phyloP scores from a whole-genome alignment of 2,797 vertebrate species.

The Cirrhinus molitorella region DNA sequence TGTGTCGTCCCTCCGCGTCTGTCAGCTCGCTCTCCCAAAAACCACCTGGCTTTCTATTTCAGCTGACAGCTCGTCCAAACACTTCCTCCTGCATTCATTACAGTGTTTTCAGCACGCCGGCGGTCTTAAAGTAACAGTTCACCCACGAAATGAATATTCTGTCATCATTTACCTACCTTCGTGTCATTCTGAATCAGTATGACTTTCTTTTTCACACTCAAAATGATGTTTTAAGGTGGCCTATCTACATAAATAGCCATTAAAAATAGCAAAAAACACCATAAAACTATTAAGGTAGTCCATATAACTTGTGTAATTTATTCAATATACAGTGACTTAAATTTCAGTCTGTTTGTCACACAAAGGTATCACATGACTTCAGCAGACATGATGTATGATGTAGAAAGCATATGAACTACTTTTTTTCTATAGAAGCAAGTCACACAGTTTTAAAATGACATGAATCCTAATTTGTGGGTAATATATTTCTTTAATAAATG shows the following conservation, averaged over 20 bases:
- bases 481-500: not conserved
- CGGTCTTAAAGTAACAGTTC: not conserved
- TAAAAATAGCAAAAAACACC: not conserved
- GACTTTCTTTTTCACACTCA: not conserved
- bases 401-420: not conserved
- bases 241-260: no score
- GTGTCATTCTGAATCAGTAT: not conserved
- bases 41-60: slow-evolving; percentile 19
- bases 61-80: slow-evolving; percentile 16
- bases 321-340: not conserved
- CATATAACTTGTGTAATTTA: not conserved
- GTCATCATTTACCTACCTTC: not conserved
- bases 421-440: not conserved
- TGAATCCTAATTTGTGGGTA: not conserved
- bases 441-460: not conserved
- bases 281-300: not conserved
- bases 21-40: slow-evolving; percentile 2
- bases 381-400: not conserved
- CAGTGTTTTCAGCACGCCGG: not conserved
- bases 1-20: not conserved
- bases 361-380: not conserved
- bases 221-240: not conserved
- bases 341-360: not conserved
- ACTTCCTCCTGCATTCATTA: slow-evolving; percentile 7
- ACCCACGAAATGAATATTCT: not conserved